phyloP scores from a whole-genome alignment of 2,113 vertebrate species.

The Chelonoidis abingdonii region DNA sequence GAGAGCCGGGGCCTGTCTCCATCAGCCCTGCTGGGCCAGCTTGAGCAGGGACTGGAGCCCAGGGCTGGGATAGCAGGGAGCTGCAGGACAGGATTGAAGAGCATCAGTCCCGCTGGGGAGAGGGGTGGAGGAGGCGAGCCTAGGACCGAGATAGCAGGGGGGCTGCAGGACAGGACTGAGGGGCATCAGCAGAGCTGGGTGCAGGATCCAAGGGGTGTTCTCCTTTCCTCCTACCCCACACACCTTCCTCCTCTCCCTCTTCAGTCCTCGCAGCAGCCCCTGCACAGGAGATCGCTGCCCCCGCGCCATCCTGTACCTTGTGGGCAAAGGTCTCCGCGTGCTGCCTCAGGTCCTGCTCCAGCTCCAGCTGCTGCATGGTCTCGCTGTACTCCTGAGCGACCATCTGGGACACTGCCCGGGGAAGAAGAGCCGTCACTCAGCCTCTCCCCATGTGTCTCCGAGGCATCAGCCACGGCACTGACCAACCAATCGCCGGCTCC shows the following conservation, averaged over 20 bases:
- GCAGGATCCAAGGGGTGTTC: not conserved
- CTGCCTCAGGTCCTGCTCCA: conserved; percentile 82
- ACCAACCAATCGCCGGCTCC: too few species aligned
- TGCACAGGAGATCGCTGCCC: not conserved
- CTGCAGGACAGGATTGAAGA: too few species aligned
- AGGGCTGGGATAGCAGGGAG: too few species aligned
- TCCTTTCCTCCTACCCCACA: fast-evolving
- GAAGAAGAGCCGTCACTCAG: not conserved
- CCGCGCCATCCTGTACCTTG: conserved; percentile 65
- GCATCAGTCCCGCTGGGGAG: too few species aligned
- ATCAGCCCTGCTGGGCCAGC: too few species aligned
- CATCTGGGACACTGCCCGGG: conserved; percentile 77
- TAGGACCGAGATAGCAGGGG: too few species aligned
- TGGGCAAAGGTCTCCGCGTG: conserved; percentile 82
- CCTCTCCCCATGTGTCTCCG: not conserved
- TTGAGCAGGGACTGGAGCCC: not conserved
- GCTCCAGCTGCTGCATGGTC: conserved; percentile 80
- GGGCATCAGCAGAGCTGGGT: too few species aligned
- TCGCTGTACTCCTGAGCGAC: conserved; percentile 82
- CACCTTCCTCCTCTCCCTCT: too few species aligned
- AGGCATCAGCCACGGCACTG: not conserved
- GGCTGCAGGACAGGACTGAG: too few species aligned
- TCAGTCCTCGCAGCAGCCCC: not conserved
- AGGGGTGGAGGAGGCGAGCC: too few species aligned
- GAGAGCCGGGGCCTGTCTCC: too few species aligned